Conservation (phyloP, 2,113 vertebrate species). For the Danio rerio region GRCz12tu NC_133199.1:31684001-31684500, state of each 20-base stretch:
- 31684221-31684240: background rate
- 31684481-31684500: background rate
- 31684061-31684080: slow-evolving; percentile 41
- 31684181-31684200: background rate
- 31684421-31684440: slow-evolving; percentile 4
- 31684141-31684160: background rate
- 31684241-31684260: too few species aligned
- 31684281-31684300: background rate
- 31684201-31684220: background rate
- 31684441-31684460: background rate
- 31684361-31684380: too few species aligned
- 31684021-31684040: too few species aligned
- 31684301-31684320: background rate
- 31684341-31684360: too few species aligned
- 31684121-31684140: too few species aligned
- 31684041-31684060: too few species aligned
- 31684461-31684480: slow-evolving; percentile 7
- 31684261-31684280: too few species aligned
- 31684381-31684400: background rate
- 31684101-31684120: too few species aligned
- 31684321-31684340: too few species aligned
- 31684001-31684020: too few species aligned
- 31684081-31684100: slow-evolving; percentile 22
- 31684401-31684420: background rate
- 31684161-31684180: background rate